Evolutionary conservation across 92 coral and sea anemone species (phyloP).

Genomic region (Zoanthus solanderi): DNA sequence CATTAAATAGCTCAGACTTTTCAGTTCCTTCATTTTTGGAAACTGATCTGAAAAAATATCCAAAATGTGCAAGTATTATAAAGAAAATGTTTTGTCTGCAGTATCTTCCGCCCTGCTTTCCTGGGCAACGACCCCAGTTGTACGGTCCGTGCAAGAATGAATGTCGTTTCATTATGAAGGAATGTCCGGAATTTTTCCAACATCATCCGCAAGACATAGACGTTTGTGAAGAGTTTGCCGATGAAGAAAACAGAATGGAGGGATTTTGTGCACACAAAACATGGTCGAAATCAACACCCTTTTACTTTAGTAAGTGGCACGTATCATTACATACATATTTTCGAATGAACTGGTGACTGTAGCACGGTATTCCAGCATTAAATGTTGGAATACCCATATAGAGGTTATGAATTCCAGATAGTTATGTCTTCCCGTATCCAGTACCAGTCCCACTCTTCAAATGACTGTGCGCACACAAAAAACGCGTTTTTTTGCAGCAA

Average conservation of each 20-base stretch:
- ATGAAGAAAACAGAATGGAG: neutral
- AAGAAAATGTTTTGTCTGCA: slow-evolving; percentile 8
- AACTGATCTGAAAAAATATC: neutral
- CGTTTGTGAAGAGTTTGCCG: neutral
- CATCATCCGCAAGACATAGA: slow-evolving; percentile 19
- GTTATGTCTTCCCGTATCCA: too few species aligned
- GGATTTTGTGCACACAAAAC: slow-evolving; percentile 12
- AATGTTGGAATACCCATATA: too few species aligned
- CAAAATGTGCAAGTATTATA: slow-evolving; percentile 4
- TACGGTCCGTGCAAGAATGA: slow-evolving; percentile 6
- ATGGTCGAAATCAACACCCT: neutral
- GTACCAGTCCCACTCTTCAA: too few species aligned
- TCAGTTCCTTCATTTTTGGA: slow-evolving; percentile 27
- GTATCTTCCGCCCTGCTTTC: slow-evolving; percentile 10
- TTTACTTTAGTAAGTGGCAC: slow-evolving; percentile 12
- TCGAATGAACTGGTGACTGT: neutral
- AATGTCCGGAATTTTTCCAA: slow-evolving; percentile 15
- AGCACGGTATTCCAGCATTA: too few species aligned
- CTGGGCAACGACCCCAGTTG: neutral
- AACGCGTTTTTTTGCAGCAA: too few species aligned
- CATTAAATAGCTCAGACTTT: slow-evolving; percentile 20
- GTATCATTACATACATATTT: too few species aligned
- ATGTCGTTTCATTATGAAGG: neutral
- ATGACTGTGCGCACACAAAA: too few species aligned
- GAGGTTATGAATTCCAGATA: too few species aligned